Percentiles rank a stretch among this genome's conserved stretches.
These are phyloP conservation scores for Lepus europaeus DNA, from an alignment of 2,113 vertebrate species.

Conservation along the genomic window DNA sequence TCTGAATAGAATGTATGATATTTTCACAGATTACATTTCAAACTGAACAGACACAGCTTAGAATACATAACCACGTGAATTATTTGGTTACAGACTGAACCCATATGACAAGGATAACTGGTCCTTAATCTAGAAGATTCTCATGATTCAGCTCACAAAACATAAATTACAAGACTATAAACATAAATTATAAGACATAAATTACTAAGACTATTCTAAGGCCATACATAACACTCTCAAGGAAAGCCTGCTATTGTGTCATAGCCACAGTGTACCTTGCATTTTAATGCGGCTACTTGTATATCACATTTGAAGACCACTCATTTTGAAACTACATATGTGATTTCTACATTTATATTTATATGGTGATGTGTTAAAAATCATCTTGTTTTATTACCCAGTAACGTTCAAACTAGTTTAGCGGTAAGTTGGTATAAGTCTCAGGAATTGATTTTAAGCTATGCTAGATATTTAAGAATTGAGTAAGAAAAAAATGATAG, in stretches of 20 bases:
- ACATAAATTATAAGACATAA: not conserved
- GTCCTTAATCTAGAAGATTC: not conserved
- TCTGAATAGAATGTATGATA: not conserved
- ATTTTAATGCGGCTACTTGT: not conserved
- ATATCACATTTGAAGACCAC: not conserved
- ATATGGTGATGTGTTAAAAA: not conserved
- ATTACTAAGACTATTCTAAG: not conserved
- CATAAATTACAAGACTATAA: not conserved
- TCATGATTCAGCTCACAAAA: not conserved
- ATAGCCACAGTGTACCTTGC: not conserved
- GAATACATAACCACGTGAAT: not conserved
- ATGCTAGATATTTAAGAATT: not conserved
- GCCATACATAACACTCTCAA: not conserved
- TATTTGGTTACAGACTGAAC: not conserved
- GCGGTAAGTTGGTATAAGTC: fast-evolving
- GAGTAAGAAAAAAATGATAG: not conserved
- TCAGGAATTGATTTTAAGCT: not conserved
- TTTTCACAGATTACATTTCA: slow-evolving; percentile 6
- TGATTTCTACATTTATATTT: too few relatives aligned
- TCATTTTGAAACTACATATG: not conserved
- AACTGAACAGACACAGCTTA: not conserved
- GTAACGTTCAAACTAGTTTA: not conserved
- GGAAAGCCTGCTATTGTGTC: not conserved
- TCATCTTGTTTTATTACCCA: slow-evolving; percentile 4
- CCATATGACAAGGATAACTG: not conserved